Evolutionary conservation across 64 coral and sea anemone species (phyloP), one percentile per base, ranked within the genome.

Genomic region (Acropora tenuis): DNA sequence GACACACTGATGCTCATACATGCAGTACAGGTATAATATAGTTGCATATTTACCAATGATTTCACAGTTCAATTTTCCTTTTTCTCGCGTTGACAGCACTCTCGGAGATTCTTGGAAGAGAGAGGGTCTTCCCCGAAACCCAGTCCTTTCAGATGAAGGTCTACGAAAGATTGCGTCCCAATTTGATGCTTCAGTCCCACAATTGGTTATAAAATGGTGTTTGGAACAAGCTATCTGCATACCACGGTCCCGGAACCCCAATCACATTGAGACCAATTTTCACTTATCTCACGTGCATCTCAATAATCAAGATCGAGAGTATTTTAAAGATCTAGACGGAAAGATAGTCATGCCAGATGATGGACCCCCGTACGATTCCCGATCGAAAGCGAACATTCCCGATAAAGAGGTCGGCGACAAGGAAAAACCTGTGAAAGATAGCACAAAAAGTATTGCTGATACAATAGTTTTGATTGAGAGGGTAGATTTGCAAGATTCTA

Each of bases 201-300:
- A 98, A 41, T 77, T 98, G 7, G 97, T 98, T 3, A 57, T 98
- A 52, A 95, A 90, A 75, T 98, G 97, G 97, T 94, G 94, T 5
- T 44, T 94, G 16, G 94, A 93, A 69, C 76, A 96, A 73, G 94
- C 95, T 43, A 88, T 91, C 45, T 84, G 93, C 2, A 88, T 98
- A 41, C 97, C 97, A n/a, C 80, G 89, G 8, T 98, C 97, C 41
- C 89, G 94, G 17, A 96, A 88, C 73, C 52, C 88, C 10, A 98
- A 98, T 74, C 97, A 96, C 88, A 98, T 98, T 41, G 75, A 90
- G 41, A 93, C 94, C 18, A 98, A 98, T 88, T 93, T 98, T 53
- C 82, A 95, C 44, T 91, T 95, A 18, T 73, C 90, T 55, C 94
- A 95, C 41, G 90, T 98, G 0, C 9, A 52, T 43, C 88, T 98